phyloP scores from a whole-genome alignment of 2,888 invertebrate genomes.

The Acanthosoma haemorrhoidale region DNA sequence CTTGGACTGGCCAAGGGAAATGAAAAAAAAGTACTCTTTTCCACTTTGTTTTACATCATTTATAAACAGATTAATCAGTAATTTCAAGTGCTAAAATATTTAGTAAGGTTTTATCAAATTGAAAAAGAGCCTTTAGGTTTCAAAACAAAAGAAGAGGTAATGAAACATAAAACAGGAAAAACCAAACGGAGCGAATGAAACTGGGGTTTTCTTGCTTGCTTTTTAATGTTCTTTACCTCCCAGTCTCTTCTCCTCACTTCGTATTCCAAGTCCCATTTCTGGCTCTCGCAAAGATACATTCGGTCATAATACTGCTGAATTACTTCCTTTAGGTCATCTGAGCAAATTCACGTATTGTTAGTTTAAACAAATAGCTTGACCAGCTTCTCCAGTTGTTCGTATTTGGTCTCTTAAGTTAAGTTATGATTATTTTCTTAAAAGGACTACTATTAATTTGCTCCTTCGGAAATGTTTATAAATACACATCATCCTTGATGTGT shows the following conservation, averaged over 20 bases:
- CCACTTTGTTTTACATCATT: not conserved
- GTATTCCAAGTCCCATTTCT: constrained; percentile 99
- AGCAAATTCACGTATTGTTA: constrained; percentile 30
- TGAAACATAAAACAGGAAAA: constrained; percentile 28
- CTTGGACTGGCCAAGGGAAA: constrained; percentile 22
- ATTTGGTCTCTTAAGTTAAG: constrained; percentile 1
- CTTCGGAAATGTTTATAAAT: not conserved
- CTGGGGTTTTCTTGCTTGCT: constrained; percentile 37
- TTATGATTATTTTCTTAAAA: not conserved
- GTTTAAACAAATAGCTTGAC: constrained; percentile 8
- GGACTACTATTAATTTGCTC: not conserved
- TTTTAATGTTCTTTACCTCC: constrained; percentile 65
- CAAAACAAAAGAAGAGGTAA: constrained; percentile 16
- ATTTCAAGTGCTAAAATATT: no score
- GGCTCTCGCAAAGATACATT: constrained; percentile 95
- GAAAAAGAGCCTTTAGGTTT: constrained; percentile 23
- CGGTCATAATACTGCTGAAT: constrained; percentile 94
- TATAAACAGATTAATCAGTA: not conserved
- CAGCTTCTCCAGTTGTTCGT: constrained; percentile 14
- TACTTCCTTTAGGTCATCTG: constrained; percentile 50
- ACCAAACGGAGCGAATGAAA: constrained; percentile 28
- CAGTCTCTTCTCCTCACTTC: constrained; percentile 99
- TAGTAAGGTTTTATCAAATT: constrained; percentile 8
- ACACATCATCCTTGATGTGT: not conserved
- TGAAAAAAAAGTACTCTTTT: constrained; percentile 15